These are phyloP conservation scores for Eristalis intricaria DNA, from an alignment of 2,888 invertebrate genomes.

Conservation along the genomic window DNA sequence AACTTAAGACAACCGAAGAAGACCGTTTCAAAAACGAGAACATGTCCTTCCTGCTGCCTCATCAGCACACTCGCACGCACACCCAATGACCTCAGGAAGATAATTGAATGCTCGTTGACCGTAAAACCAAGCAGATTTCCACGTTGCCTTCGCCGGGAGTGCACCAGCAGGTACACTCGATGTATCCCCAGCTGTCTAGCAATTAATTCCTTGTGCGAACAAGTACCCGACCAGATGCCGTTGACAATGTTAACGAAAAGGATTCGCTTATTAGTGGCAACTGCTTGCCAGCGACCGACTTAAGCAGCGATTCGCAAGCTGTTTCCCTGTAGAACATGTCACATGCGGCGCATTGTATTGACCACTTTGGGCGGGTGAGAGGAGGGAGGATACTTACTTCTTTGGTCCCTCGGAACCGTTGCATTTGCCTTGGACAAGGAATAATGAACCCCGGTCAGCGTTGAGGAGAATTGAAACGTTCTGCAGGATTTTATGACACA, in stretches of 20 bases:
- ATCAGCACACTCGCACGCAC: neutral
- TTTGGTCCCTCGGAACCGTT: constrained; percentile 80
- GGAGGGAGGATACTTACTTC: constrained; percentile 77
- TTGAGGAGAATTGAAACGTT: constrained; percentile 96
- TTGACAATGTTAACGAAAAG: neutral
- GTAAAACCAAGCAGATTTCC: constrained; percentile 59
- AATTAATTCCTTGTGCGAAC: constrained; percentile 48
- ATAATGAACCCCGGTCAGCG: constrained; percentile 95
- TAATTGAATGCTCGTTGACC: constrained; percentile 62
- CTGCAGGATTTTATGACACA: constrained; percentile 97
- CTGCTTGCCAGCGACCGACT: neutral
- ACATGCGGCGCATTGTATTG: neutral
- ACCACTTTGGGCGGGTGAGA: neutral
- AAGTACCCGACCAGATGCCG: neutral
- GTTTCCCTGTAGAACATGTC: neutral
- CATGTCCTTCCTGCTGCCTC: neutral
- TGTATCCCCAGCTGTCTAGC: neutral
- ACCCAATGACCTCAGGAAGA: neutral
- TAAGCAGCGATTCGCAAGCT: neutral
- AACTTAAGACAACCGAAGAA: neutral
- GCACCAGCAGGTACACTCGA: no score
- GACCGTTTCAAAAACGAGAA: neutral
- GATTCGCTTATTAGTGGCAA: neutral
- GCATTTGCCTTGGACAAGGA: constrained; percentile 90
- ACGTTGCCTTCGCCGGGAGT: neutral